These are phyloP conservation scores for Macropis europaea DNA, from an alignment of 2,888 invertebrate genomes.

Conservation along the genomic window DNA sequence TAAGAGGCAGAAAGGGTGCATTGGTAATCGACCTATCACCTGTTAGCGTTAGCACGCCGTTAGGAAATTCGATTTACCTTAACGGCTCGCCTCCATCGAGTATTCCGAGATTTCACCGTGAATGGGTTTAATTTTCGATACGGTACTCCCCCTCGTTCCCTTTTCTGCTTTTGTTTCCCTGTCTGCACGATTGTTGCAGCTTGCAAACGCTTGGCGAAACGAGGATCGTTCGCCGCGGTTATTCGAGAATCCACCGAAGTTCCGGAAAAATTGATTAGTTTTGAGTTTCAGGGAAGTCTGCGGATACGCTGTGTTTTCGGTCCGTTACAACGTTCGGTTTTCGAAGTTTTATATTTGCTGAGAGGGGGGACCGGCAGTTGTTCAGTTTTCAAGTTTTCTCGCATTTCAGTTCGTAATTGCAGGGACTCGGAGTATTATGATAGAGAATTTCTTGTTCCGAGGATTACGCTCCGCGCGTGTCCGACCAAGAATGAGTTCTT, in stretches of 20 bases:
- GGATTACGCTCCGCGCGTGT: no score
- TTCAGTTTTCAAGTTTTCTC: no score
- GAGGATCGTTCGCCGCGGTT: not conserved
- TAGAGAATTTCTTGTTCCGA: no score
- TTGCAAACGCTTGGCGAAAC: not conserved
- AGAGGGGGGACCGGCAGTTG: no score
- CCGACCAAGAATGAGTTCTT: no score
- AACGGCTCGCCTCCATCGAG: constrained; percentile 28
- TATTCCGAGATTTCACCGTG: constrained; percentile 8
- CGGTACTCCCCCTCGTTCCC: not conserved
- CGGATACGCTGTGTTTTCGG: not conserved
- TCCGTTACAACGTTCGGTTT: no score
- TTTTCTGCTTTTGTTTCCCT: not conserved
- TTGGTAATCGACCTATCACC: constrained; percentile 54
- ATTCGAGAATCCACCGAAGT: not conserved
- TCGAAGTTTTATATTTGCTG: no score
- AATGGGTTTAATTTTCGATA: constrained; percentile 6
- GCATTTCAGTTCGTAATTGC: no score
- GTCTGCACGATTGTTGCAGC: not conserved
- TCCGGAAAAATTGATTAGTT: not conserved
- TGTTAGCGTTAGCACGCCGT: constrained; percentile 51
- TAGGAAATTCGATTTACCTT: constrained; percentile 56
- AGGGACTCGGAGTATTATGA: no score
- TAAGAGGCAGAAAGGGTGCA: constrained; percentile 35
- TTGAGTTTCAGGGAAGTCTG: not conserved